These are phyloP conservation scores for Pygmarrhopalites habei DNA, from an alignment of 1,140 invertebrate genomes.

Conservation along the genomic window DNA sequence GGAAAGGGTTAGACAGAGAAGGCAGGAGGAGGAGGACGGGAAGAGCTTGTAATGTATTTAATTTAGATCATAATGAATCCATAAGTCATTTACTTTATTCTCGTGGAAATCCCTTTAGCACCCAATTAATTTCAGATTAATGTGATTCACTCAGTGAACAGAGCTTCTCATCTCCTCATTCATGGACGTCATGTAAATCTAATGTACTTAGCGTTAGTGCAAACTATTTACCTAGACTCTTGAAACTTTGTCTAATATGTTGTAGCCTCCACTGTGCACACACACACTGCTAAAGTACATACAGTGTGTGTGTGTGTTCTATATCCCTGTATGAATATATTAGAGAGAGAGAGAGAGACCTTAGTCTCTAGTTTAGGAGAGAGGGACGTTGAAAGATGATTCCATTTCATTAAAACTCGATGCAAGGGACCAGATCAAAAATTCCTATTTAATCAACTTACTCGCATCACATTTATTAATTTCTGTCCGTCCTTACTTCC, in stretches of 20 bases:
- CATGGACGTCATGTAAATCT: constrained; percentile 5
- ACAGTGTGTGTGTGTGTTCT: too few species aligned
- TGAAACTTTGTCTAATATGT: not conserved
- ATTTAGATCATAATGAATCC: constrained; percentile 37
- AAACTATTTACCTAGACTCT: constrained; percentile 14
- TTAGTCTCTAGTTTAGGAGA: not conserved
- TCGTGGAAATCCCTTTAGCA: constrained; percentile 34
- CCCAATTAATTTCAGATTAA: constrained; percentile 38
- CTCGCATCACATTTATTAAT: constrained; percentile 28
- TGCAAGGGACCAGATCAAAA: constrained; percentile 13
- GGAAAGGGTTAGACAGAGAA: too few species aligned
- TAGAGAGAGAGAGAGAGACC: too few species aligned
- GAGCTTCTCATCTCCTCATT: not conserved
- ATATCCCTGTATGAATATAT: too few species aligned
- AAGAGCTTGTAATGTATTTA: constrained; percentile 34
- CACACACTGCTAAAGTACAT: too few species aligned
- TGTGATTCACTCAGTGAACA: constrained; percentile 20
- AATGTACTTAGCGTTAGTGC: constrained; percentile 11
- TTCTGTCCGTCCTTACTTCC: constrained; percentile 10
- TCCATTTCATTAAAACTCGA: constrained; percentile 27
- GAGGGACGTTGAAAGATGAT: constrained; percentile 6
- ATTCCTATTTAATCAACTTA: constrained; percentile 23
- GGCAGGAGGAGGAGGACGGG: not conserved
- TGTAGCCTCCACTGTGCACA: too few species aligned
- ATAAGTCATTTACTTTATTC: constrained; percentile 39